Evolutionary conservation across 2,888 invertebrate species (phyloP), one percentile per base, ranked within the genome.

Genomic region (Harpalus rufipes): DNA sequence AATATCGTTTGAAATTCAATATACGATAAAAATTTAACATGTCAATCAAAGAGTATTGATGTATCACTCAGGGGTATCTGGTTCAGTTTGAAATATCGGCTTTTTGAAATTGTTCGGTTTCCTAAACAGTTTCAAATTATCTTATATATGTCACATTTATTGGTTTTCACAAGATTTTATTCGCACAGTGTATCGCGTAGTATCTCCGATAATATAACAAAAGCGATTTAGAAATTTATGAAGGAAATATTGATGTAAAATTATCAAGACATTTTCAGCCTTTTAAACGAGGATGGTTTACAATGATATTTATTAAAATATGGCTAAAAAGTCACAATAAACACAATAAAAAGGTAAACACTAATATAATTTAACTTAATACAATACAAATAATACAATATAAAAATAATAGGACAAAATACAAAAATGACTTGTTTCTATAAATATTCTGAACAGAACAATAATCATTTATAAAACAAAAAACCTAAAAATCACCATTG

Each of bases 11-110:
- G 59, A 39, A 39, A 39, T 68, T 14, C 39, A 68, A 68, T 68
- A 68, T 68, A 39, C 39, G 39, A 32, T 68, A 68, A 68, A 68
- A 68, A 68, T 68, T 68, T 68, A 68, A 68, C 68, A 39, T 68
- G 68, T 14, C 68, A 68, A 32, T 68, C 68, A 39, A 32, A 32
- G 14, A 5, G 14, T 68, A 68, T 68, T 68, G 39, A 68, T 39
- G 68, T 32, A 68, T 68, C 68, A 68, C 68, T 68, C 68, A 68
- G 7, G 12, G 12, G 12, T 63, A 63, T 63, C 63, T 63, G 63
- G 32, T 25, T 63, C 63, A 25, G 63, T 63, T 63, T 21, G 21
- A 10, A 63, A 25, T 25, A 12, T 25, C 25, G 63, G 10, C 8
- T 63, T 68, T 59, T 68, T 39, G 7, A 68, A 68, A 68, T 68